phyloP scores from a whole-genome alignment of 2,113 vertebrate genomes.

The Psammodynastes pulverulentus region DNA sequence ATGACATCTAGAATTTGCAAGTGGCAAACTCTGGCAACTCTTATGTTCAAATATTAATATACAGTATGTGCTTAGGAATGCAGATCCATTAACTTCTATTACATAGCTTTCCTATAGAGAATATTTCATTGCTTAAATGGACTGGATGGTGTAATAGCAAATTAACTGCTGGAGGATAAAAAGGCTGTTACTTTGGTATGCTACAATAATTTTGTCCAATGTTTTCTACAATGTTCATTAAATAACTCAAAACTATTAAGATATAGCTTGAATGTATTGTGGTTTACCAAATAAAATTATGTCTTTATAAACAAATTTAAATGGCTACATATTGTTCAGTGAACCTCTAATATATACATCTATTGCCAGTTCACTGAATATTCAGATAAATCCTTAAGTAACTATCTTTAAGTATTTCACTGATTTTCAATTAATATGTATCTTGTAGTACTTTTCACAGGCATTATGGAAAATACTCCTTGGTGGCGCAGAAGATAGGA shows the following conservation, averaged over 20 bases:
- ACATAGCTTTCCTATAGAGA: neutral
- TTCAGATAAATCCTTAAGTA: neutral
- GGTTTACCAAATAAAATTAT: neutral
- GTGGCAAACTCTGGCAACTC: neutral
- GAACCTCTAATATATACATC: neutral
- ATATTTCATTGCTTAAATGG: neutral
- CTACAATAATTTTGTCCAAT: neutral
- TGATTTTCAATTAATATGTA: neutral
- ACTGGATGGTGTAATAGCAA: neutral
- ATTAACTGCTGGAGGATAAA: neutral
- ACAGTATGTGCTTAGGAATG: neutral
- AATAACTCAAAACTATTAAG: neutral
- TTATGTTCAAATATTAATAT: neutral
- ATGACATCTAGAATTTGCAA: neutral
- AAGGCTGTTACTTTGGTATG: neutral
- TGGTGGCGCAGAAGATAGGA: too few relatives aligned
- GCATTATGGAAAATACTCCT: neutral
- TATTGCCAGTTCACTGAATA: neutral
- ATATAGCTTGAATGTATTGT: neutral
- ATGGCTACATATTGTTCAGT: neutral
- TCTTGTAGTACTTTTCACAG: neutral
- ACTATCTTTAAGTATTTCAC: neutral
- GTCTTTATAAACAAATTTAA: neutral
- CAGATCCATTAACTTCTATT: neutral
- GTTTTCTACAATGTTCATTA: neutral